Base-by-base conservation (phyloP, 1,140 invertebrate genomes). In the Andricus grossulariae region DNA sequence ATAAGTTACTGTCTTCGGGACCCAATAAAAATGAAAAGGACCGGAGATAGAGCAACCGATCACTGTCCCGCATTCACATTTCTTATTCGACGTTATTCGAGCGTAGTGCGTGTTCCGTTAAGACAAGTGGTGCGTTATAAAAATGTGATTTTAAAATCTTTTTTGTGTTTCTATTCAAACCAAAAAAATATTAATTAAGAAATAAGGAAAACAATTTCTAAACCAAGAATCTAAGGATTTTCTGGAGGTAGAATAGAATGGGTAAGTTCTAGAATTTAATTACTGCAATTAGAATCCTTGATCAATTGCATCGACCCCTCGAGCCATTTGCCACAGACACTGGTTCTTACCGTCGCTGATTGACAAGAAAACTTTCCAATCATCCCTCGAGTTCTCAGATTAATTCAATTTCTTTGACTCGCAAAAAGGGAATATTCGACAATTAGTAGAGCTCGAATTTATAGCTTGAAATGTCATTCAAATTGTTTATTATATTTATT, bases 241-340 rank as follows among this genome's bases (percentile, higher is more conserved):
- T 66, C 60, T 66, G 25, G 39, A 66, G 39, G 25, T 66, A 66
- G 21, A 39, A 66, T 21, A 66, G 39, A 66, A 32, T 80, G 81
- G 89, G 90, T 91, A 85, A 91, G 89, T 90, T 88, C 80, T 86
- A 73, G 78, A 88, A 88, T 89, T 90, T 89, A 86, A 90, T 91
- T 88, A 88, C 83, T 81, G 85, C 83, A 89, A 88, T 90, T 89
- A 88, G 83, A 87, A 79, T 71, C 81, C 81, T 66, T 75, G 82
- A 88, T 86, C 86, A 86, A 86, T 86, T 83, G 83, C 79, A 81
- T 80, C 82, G 76, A 72, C 79, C 82, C 82, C 82, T 80, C 71
- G 75, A 83, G 81, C 80, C 79, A 87, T 85, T 88, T 82, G 78
- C 80, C 78, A 75, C 85, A 82, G 83, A 86, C 82, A 79, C 79